Conservation (phyloP, 2,888 invertebrate species). For the Cheiracanthium punctorium region DNA sequence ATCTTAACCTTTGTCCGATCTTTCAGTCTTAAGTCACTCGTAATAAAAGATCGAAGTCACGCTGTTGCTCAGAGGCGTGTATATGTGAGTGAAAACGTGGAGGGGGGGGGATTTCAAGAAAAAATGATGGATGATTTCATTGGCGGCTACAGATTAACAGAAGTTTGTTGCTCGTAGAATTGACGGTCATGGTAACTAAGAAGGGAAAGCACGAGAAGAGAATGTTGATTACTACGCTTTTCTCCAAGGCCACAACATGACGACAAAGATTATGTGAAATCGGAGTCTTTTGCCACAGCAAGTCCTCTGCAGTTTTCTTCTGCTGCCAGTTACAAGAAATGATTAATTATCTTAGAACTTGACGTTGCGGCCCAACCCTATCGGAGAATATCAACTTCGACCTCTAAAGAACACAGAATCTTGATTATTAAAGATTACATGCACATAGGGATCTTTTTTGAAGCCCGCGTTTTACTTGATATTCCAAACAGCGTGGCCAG, state of each 20-base stretch:
- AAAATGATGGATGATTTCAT: constrained; percentile 47
- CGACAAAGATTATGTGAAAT: constrained; percentile 54
- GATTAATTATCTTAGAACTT: constrained; percentile 55
- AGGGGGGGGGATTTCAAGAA: background rate
- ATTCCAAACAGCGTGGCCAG: constrained; percentile 17
- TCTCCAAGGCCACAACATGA: constrained; percentile 52
- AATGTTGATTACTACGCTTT: constrained; percentile 51
- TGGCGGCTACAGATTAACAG: constrained; percentile 56
- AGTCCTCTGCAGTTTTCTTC: constrained; percentile 47
- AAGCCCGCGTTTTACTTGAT: background rate
- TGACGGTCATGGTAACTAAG: constrained; percentile 42
- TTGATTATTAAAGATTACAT: constrained; percentile 56
- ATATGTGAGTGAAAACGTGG: background rate
- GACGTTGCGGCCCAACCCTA: constrained; percentile 37
- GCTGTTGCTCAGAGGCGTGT: constrained; percentile 14
- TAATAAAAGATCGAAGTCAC: constrained; percentile 33
- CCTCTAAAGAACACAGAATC: constrained; percentile 49
- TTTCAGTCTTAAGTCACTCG: background rate
- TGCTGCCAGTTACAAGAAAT: constrained; percentile 54
- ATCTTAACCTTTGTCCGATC: background rate
- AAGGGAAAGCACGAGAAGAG: constrained; percentile 29
- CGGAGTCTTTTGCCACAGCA: constrained; percentile 31
- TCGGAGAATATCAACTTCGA: constrained; percentile 58
- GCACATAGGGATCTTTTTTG: constrained; percentile 12
- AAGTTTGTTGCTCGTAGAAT: constrained; percentile 47